These are phyloP conservation scores for Nephila pilipes DNA, from an alignment of 1,140 invertebrate species.

Conservation along the genomic window DNA sequence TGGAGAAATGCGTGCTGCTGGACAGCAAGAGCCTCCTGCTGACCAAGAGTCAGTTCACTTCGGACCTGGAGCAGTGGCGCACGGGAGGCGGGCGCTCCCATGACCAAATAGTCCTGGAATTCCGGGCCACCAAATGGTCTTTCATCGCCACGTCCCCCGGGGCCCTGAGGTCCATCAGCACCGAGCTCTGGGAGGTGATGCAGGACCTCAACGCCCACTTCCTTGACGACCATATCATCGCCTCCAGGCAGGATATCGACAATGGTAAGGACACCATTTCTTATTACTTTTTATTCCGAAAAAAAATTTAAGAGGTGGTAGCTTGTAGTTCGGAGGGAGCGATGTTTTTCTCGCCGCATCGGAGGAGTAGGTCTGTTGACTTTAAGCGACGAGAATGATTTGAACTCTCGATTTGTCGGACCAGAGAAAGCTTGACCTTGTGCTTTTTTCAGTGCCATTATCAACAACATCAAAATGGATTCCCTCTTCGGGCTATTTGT, in stretches of 20 bases:
- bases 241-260: conserved; percentile 61
- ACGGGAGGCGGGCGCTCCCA: conserved; percentile 85
- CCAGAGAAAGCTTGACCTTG: no score
- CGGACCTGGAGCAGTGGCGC: conserved; percentile 86
- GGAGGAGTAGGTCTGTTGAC: no score
- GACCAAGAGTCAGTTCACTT: conserved; percentile 84
- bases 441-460: no score
- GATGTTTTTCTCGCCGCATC: no score
- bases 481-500: no score
- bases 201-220: conserved; percentile 81
- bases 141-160: conserved; percentile 82
- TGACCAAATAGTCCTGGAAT: conserved; percentile 86
- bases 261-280: conserved; percentile 13
- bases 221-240: conserved; percentile 78
- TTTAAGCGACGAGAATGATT: no score
- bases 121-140: conserved; percentile 86
- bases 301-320: no score
- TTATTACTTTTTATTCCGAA: no score
- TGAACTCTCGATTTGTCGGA: no score
- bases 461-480: no score
- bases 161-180: conserved; percentile 82
- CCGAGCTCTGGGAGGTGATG: conserved; percentile 83
- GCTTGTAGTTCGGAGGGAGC: no score
- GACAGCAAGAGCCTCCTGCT: conserved; percentile 85
- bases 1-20: conserved; percentile 85